Evolutionary conservation across 2,797 vertebrate genomes (phyloP), one percentile per base, ranked within the genome.

Genomic region (Varecia variegata): DNA sequence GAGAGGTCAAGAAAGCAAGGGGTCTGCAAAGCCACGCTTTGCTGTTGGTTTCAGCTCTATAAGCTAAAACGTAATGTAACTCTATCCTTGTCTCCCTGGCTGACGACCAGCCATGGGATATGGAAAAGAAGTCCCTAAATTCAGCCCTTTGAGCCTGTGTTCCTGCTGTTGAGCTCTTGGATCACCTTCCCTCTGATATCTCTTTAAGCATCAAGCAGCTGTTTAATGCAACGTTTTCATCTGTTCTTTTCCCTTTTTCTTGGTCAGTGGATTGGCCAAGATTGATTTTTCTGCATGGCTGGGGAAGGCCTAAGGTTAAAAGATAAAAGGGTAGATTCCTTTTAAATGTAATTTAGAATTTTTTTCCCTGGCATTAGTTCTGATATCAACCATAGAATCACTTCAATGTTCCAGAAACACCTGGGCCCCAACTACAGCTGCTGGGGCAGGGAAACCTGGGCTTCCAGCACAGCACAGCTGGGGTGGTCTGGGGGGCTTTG

Each of bases 251-350:
- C 81, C 77, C 92, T 97, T 98, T 98, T 93, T 89, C 97, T 98
- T 97, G 98, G 98, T 95, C 98, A 98, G 96, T 98, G 97, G 98
- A 98, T 98, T 98, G 98, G 97, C 96, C 97, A 97, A 98, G 97
- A 98, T 98, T 98, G 98, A 99, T 98, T 98, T 98, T 98, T 98
- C 98, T 98, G 97, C 98, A 95, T 97, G 97, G 97, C 96, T 98
- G 94, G 97, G 83, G 97, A 97, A 98, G 98, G 96, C 97, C 98
- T 96, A 98, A 98, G 98, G 98, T 99, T 98, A 98, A 98, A 97
- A 98, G 98, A 98, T 98, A 98, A 98, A 98, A 98, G 97, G 96
- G 97, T 97, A 98, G 97, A 97, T 98, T 98, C 96, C 96, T 95
- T 98, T 98, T 97, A 98, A 98, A 98, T 93, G 98, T 98, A 98